Evolutionary conservation across 2,113 vertebrate species (phyloP).

Genomic region (Myanophis thanlyinensis): DNA sequence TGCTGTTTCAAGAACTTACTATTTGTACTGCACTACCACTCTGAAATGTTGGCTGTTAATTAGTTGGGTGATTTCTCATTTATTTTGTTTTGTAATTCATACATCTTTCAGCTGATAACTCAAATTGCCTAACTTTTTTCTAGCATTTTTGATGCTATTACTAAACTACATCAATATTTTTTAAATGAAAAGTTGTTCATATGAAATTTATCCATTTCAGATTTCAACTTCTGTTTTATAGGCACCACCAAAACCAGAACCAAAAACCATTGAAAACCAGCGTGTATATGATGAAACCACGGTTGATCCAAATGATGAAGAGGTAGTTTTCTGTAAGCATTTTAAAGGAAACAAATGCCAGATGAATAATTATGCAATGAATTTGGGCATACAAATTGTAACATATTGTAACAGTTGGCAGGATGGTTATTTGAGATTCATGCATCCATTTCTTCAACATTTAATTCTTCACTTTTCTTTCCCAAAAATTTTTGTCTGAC

Average conservation of each 20-base stretch:
- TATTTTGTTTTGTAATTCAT: not conserved
- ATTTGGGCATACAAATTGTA: not conserved
- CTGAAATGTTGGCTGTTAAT: not conserved
- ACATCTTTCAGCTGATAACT: not conserved
- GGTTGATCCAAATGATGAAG: conserved; percentile 93
- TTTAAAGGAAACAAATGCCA: not conserved
- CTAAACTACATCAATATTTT: not conserved
- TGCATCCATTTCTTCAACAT: not conserved
- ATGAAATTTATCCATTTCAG: not conserved
- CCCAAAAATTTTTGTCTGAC: not conserved
- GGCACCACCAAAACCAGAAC: conserved; percentile 93
- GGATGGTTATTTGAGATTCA: not conserved
- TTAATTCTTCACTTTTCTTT: not conserved
- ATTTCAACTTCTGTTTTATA: conserved; percentile 53
- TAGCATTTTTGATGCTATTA: not conserved
- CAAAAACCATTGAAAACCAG: conserved; percentile 99
- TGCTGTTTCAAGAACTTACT: not conserved
- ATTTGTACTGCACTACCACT: not conserved
- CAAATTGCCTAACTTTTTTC: not conserved
- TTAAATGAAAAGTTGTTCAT: not conserved
- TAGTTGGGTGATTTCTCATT: not conserved
- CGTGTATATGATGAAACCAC: conserved; percentile 91
- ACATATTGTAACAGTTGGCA: not conserved
- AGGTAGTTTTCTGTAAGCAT: conserved; percentile 71
- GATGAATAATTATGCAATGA: not conserved